These are phyloP conservation scores for Pycnonotus jocosus DNA, from an alignment of 2,113 vertebrate genomes.

Conservation along the genomic window DNA sequence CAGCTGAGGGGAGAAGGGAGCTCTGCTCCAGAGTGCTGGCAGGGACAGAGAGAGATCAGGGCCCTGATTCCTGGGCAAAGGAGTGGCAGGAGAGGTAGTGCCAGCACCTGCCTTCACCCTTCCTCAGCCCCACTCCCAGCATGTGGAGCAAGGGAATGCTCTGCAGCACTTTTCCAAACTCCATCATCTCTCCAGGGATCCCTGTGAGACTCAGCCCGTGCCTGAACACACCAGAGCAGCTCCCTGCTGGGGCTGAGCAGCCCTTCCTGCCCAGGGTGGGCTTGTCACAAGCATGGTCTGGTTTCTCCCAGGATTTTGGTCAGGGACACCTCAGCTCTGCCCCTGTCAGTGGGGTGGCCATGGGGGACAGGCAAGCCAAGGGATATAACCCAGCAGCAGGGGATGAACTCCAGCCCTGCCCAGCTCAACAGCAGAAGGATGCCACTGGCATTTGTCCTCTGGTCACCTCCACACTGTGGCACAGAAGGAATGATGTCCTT, in stretches of 20 bases:
- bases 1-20: not conserved
- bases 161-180: not conserved
- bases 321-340: not conserved
- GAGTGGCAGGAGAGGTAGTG: not conserved
- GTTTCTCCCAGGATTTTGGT: not conserved
- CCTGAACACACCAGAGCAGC: rapidly evolving
- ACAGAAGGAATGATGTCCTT: not conserved
- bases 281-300: rapidly evolving
- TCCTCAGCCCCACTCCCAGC: not conserved
- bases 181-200: not conserved
- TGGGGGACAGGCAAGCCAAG: not conserved
- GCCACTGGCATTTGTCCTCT: not conserved
- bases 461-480: not conserved
- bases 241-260: not conserved
- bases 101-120: not conserved
- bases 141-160: not conserved
- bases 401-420: not conserved
- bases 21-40: not conserved
- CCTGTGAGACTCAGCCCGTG: not conserved
- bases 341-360: not conserved
- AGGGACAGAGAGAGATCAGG: not conserved
- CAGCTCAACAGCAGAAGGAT: not conserved
- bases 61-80: not conserved
- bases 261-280: rapidly evolving
- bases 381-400: rapidly evolving